Conservation (phyloP, 1,140 invertebrate genomes). For the Drosophila orosa region DNA sequence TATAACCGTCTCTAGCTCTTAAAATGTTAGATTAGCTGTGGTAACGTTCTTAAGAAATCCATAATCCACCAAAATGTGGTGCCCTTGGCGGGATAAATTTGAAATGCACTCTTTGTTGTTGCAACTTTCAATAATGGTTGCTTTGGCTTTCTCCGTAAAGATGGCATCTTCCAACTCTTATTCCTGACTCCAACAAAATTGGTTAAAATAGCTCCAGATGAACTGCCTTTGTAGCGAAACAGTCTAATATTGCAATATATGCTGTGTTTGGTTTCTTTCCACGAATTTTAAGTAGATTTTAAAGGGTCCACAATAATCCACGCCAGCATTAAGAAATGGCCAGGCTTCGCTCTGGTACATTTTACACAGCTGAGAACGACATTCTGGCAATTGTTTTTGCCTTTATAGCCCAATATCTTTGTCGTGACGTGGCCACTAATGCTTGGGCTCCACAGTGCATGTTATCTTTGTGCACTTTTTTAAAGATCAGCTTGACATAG, state of each 20-base stretch:
- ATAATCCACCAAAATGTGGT: background rate
- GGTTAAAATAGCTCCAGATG: background rate
- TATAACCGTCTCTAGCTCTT: too few species aligned
- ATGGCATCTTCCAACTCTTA: too few species aligned
- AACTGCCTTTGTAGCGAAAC: background rate
- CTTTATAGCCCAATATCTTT: too few species aligned
- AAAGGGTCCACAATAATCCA: background rate
- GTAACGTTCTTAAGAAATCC: background rate
- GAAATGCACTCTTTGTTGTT: background rate
- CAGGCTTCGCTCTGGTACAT: background rate
- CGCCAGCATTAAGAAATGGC: background rate
- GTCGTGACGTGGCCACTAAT: too few species aligned
- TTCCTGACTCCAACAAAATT: too few species aligned
- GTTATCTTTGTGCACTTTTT: too few species aligned
- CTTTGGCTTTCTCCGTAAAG: background rate
- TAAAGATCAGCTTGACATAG: too few species aligned
- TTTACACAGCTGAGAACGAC: background rate
- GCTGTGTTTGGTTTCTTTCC: too few species aligned
- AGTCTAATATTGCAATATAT: background rate
- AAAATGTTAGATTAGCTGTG: constrained; percentile 3
- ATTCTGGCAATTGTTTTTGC: too few species aligned
- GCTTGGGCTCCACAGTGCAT: too few species aligned
- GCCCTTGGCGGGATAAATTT: constrained; percentile 4
- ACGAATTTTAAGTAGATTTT: background rate
- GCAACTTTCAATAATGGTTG: background rate